Base-by-base conservation (phyloP, 2,888 invertebrate genomes). In the Synergus umbraculus region DNA sequence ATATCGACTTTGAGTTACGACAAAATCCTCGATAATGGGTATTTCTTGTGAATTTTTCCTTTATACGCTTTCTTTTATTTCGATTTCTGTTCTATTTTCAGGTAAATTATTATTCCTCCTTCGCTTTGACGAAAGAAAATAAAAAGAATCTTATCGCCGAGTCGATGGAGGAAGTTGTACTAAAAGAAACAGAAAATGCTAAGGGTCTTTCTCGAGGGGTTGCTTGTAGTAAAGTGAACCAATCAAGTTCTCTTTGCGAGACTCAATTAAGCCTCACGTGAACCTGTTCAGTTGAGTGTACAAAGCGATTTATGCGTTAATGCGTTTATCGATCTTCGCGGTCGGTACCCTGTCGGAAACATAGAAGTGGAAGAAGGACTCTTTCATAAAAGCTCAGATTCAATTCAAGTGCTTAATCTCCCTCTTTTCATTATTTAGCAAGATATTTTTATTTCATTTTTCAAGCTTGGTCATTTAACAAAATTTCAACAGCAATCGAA, bases 241-340 rank as follows among this genome's bases (percentile, higher is more conserved):
- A 69, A 69, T 69, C 46, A 69, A 69, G 22, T 69, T 43, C 67
- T 46, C 29, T n/a, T 66, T 37, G 64, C 41, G 37, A 13, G 37
- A 13, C 41, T 65, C 64, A 65, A 65, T 65, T 65, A 65, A 65
- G 41, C 15, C 64, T 37, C 37, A 64, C 64, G 64, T 64, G 64
- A 64, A 64, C 37, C 10, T 65, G 37, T 65, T 65, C 37, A 65
- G 64, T 65, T 15, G 64, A 65, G 64, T 65, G 64, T 15, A 65
- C 64, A 37, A 41, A 65, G 18, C 43, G 18, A 43, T 37, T 43
- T 46, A 67, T 46, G 67, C 46, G 22, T 67, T 67, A 46, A 67
- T 67, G 46, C 46, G 44, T 46, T 67, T 46, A 67, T 67, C 67
- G 67, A 67, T 67, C 67, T 67, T 2, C 49, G 49, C 5, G 13